A percentile compares a stretch with the other conserved stretches of the same genome.
These are phyloP conservation scores for Platyrinchus mystaceus DNA, from an alignment of 2,797 vertebrate genomes.

Conservation along the genomic window DNA sequence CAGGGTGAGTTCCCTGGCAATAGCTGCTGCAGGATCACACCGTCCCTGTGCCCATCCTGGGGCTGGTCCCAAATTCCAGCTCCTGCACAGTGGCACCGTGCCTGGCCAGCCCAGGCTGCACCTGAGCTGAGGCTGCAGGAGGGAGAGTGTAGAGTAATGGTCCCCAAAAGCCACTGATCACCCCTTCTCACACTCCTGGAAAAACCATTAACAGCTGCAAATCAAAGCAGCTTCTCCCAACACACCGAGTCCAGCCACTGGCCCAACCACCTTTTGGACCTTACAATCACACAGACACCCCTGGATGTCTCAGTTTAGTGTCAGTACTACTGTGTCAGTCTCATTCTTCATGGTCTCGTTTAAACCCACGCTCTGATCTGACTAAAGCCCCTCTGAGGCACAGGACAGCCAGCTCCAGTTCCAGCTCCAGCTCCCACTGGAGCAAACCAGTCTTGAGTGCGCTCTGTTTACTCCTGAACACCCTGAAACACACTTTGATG, in stretches of 20 bases:
- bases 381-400: not conserved
- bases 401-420: not conserved
- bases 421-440: not conserved
- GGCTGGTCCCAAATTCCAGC: not conserved
- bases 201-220: not conserved
- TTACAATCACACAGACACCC: not conserved
- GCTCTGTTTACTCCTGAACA: not conserved
- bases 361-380: not conserved
- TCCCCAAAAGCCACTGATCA: not conserved
- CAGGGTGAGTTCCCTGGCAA: accelerated
- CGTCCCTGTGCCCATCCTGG: not conserved
- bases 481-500: accelerated
- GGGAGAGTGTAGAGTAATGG: not conserved
- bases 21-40: accelerated
- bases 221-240: not conserved
- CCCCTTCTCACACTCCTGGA: not conserved
- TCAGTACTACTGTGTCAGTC: not conserved
- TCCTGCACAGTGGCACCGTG: not conserved
- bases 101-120: not conserved
- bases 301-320: not conserved
- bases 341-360: not conserved
- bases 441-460: not conserved
- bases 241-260: not conserved
- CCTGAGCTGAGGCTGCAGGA: accelerated
- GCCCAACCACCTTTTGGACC: not conserved